phyloP scores from a whole-genome alignment of 2,888 invertebrate genomes.

The Chrysodeixis includens region DNA sequence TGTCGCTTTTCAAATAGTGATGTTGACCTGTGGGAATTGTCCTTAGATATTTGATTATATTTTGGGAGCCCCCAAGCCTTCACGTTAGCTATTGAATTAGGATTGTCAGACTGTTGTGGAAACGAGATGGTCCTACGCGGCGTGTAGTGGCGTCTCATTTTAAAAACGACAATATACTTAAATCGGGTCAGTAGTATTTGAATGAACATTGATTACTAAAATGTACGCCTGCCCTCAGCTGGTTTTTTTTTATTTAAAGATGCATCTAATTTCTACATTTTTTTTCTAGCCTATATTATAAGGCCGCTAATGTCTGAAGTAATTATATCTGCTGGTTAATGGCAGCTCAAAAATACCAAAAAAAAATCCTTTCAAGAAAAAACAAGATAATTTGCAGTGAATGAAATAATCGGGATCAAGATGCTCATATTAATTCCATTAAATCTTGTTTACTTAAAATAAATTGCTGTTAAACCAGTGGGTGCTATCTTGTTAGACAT shows the following conservation, averaged over 20 bases:
- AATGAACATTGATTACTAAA: neutral
- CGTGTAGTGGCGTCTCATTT: too few relatives aligned
- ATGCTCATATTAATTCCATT: neutral
- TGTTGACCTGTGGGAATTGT: conserved; percentile 1
- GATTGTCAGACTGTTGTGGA: too few relatives aligned
- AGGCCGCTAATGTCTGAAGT: too few relatives aligned
- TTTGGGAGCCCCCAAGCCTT: too few relatives aligned
- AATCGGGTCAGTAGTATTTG: too few relatives aligned
- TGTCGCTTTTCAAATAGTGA: neutral
- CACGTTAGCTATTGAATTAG: too few relatives aligned
- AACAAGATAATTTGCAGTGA: too few relatives aligned
- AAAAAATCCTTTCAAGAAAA: too few relatives aligned
- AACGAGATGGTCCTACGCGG: too few relatives aligned
- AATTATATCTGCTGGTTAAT: too few relatives aligned
- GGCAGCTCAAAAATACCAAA: too few relatives aligned
- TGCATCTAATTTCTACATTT: neutral
- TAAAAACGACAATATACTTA: too few relatives aligned
- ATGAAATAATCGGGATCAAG: neutral
- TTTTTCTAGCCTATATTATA: neutral
- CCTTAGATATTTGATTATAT: neutral
- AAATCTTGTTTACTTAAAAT: neutral
- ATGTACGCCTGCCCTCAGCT: neutral
- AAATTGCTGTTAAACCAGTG: neutral
- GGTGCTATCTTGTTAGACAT: neutral
- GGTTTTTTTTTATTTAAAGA: neutral